Evolutionary conservation across 2,113 vertebrate species (phyloP).

Genomic region (Climacteris rufus): DNA sequence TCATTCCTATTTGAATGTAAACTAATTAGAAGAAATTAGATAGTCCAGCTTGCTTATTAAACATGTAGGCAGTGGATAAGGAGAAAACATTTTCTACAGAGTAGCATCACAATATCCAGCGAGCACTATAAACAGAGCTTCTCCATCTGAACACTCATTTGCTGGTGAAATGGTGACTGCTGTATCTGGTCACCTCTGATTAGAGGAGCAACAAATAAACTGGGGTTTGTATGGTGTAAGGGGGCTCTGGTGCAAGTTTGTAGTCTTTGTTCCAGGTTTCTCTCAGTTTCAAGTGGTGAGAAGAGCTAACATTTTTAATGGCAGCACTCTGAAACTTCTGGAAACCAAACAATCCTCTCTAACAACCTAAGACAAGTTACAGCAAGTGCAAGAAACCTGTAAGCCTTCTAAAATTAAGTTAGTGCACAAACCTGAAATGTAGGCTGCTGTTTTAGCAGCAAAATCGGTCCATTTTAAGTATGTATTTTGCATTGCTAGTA

Average conservation of each 20-base stretch:
- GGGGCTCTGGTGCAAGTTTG: neutral
- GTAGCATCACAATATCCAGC: neutral
- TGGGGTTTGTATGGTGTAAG: rapidly evolving
- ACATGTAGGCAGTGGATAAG: neutral
- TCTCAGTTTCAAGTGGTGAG: neutral
- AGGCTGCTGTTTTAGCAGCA: conserved; percentile 36
- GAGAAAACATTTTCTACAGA: neutral
- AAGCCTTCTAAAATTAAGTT: conserved; percentile 58
- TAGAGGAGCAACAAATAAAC: neutral
- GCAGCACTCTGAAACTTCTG: conserved; percentile 29
- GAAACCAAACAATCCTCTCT: conserved; percentile 40
- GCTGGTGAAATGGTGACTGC: neutral
- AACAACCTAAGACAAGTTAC: conserved; percentile 31
- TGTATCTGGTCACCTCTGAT: neutral
- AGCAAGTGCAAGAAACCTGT: conserved; percentile 54
- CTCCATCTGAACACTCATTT: neutral
- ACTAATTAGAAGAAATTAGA: conserved; percentile 28
- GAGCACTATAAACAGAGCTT: neutral
- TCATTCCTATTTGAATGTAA: neutral
- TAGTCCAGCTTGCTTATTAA: neutral
- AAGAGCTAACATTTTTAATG: conserved; percentile 26
- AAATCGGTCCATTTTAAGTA: conserved; percentile 1
- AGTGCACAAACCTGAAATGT: conserved; percentile 62
- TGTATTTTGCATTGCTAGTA: conserved; percentile 11
- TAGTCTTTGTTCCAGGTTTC: neutral